Percentiles rank a stretch among this genome's conserved stretches.
phyloP scores from a whole-genome alignment of 1,140 invertebrate species.

The Monochamus saltuarius region DNA sequence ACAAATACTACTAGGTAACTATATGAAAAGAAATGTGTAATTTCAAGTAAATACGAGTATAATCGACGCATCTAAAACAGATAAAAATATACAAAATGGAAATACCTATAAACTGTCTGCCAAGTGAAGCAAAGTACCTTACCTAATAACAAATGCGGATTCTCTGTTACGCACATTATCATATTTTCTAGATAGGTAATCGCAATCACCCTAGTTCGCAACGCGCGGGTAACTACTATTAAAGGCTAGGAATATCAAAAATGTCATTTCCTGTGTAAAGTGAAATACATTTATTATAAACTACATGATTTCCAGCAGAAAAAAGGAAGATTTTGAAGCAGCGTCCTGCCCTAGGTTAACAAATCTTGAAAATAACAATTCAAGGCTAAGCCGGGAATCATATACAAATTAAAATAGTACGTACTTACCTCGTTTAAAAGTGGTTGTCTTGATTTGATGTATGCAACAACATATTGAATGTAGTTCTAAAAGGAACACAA shows the following conservation, averaged over 20 bases:
- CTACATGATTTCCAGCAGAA: background rate
- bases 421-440: slow-evolving; percentile 28
- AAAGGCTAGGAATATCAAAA: too few species aligned
- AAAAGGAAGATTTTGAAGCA: background rate
- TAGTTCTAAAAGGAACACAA: slow-evolving; percentile 1
- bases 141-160: background rate
- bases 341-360: slow-evolving; percentile 5
- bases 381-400: slow-evolving; percentile 32
- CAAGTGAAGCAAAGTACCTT: background rate
- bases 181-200: too few species aligned
- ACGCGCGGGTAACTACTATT: too few species aligned
- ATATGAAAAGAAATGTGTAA: background rate
- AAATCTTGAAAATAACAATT: slow-evolving; percentile 20
- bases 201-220: too few species aligned
- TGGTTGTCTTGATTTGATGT: slow-evolving; percentile 23
- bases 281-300: background rate
- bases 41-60: background rate
- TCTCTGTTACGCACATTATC: background rate
- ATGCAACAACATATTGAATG: slow-evolving; percentile 18
- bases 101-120: too few species aligned
- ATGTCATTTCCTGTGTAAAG: too few species aligned
- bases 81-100: too few species aligned
- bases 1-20: background rate
- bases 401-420: slow-evolving; percentile 23
- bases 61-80: too few species aligned